A percentile compares a stretch with the other conserved stretches of the same genome.
Evolutionary conservation across 2,888 invertebrate species (phyloP).

Genomic region (Anticlea derivata): DNA sequence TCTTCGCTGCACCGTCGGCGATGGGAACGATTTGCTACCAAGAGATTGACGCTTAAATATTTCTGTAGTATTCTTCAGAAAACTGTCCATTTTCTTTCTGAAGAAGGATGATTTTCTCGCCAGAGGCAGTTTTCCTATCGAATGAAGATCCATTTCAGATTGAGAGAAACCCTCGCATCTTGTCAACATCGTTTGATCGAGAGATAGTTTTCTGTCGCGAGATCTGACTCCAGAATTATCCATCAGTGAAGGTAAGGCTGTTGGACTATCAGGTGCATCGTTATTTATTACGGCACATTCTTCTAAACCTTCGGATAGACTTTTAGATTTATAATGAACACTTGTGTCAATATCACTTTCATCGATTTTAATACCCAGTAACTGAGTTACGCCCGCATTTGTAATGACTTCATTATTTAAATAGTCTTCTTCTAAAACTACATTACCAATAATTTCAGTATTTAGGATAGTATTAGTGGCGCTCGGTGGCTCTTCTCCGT

Average conservation of each 20-base stretch:
- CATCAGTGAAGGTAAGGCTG: slow-evolving; percentile 25
- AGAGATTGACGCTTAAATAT: slow-evolving; percentile 66
- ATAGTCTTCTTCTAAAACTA: slow-evolving; percentile 28
- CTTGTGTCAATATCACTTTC: slow-evolving; percentile 18
- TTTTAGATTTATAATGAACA: slow-evolving; percentile 37
- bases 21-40: slow-evolving; percentile 40
- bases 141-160: slow-evolving; percentile 72
- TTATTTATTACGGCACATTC: slow-evolving; percentile 28
- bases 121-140: slow-evolving; percentile 69
- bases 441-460: slow-evolving; percentile 21
- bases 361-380: slow-evolving; percentile 12
- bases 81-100: slow-evolving; percentile 74
- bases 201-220: slow-evolving; percentile 67
- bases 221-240: slow-evolving; percentile 37
- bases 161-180: slow-evolving; percentile 66
- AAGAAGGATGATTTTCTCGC: slow-evolving; percentile 78
- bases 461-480: slow-evolving; percentile 57
- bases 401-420: slow-evolving; percentile 24
- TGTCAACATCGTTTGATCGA: slow-evolving; percentile 67
- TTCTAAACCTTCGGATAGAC: slow-evolving; percentile 41
- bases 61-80: slow-evolving; percentile 73
- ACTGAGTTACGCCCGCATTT: slow-evolving; percentile 14
- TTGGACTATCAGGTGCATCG: slow-evolving; percentile 23
- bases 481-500: slow-evolving; percentile 44
- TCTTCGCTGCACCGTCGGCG: slow-evolving; percentile 47